phyloP scores from a whole-genome alignment of 2,113 vertebrate genomes.

The Neoarius graeffei region DNA sequence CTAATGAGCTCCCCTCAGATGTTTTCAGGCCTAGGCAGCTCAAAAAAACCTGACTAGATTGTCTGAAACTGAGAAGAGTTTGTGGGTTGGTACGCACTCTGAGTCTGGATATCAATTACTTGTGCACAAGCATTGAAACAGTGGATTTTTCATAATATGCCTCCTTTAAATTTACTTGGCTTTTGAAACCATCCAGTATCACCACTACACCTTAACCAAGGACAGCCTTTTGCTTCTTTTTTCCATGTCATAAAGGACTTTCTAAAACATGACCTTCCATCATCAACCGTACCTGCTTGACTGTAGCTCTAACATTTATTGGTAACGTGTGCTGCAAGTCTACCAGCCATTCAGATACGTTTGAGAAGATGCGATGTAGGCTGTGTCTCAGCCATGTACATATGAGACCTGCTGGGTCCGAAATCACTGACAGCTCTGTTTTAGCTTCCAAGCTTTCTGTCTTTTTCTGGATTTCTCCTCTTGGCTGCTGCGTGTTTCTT shows the following conservation, averaged over 20 bases:
- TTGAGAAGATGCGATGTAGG: neutral
- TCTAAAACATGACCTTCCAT: neutral
- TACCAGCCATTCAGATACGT: neutral
- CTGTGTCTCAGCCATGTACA: neutral
- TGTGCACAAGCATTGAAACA: too few species aligned
- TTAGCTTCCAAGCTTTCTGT: slow-evolving; percentile 8
- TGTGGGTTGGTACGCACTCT: too few species aligned
- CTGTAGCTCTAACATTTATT: neutral
- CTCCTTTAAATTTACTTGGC: neutral
- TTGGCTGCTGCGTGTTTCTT: slow-evolving; percentile 11
- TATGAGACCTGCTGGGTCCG: slow-evolving; percentile 8
- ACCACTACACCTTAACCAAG: neutral
- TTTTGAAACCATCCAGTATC: neutral
- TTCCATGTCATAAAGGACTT: neutral
- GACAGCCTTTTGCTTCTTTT: neutral
- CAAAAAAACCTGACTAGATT: too few species aligned
- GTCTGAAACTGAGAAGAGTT: too few species aligned
- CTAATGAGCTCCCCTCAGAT: too few species aligned
- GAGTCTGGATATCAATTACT: too few species aligned
- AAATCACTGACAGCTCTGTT: slow-evolving; percentile 24
- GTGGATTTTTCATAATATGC: too few species aligned
- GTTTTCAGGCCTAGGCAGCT: too few species aligned
- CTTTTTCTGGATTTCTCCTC: slow-evolving; percentile 12
- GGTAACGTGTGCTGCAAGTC: neutral
- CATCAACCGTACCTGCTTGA: neutral